These are phyloP conservation scores for Zaprionus tsacasi DNA, from an alignment of 1,140 invertebrate species.

Conservation along the genomic window DNA sequence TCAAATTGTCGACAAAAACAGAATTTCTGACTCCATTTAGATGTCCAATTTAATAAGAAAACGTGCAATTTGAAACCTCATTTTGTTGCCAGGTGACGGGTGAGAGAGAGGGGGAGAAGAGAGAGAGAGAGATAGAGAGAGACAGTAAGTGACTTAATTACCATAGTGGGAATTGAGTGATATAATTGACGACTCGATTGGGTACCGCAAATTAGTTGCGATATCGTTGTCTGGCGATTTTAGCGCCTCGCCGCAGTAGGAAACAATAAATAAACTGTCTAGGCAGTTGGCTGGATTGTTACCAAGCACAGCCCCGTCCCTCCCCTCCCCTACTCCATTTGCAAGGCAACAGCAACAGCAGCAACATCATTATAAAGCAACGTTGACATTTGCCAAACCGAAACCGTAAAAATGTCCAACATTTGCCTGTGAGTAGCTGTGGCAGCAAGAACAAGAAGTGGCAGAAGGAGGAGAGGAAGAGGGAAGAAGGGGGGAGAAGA, in stretches of 20 bases:
- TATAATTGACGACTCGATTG: constrained; percentile 31
- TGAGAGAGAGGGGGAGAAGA: too few species aligned
- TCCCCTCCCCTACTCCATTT: constrained; percentile 1
- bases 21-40: constrained; percentile 56
- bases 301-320: too few species aligned
- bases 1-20: constrained; percentile 24
- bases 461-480: constrained; percentile 19
- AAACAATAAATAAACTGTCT: constrained; percentile 73
- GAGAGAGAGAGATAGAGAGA: not conserved
- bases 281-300: constrained; percentile 51
- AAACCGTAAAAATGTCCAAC: constrained; percentile 77
- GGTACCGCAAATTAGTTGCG: constrained; percentile 42
- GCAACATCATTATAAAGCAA: constrained; percentile 45
- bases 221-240: constrained; percentile 38
- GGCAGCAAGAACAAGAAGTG: constrained; percentile 17
- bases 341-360: not conserved
- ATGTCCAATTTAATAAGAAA: constrained; percentile 60
- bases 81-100: constrained; percentile 5
- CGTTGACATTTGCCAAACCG: constrained; percentile 71
- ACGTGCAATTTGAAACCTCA: not conserved
- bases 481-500: not conserved
- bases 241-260: constrained; percentile 50
- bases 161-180: constrained; percentile 36
- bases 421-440: constrained; percentile 60
- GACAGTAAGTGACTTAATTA: constrained; percentile 45